These are phyloP conservation scores for Drosophila pseudotalamancana DNA, from an alignment of 2,888 invertebrate genomes.

Conservation along the genomic window DNA sequence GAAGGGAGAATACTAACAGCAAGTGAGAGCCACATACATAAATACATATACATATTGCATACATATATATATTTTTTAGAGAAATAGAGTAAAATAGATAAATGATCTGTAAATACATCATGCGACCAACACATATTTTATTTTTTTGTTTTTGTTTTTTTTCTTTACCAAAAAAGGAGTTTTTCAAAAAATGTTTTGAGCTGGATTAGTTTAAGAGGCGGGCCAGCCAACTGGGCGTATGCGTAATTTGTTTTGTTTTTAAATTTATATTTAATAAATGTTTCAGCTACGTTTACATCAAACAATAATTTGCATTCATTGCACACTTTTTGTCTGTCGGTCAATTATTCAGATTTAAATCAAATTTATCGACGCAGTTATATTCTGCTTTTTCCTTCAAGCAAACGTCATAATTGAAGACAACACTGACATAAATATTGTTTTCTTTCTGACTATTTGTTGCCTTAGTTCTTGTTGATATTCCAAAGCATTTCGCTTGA, in stretches of 20 bases:
- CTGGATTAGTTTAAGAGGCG: constrained; percentile 29
- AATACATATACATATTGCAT: constrained; percentile 10
- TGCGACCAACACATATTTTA: constrained; percentile 57
- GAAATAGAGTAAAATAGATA: constrained; percentile 42
- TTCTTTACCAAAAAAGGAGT: not conserved
- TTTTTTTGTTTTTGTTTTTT: constrained; percentile 2
- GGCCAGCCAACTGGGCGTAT: constrained; percentile 41
- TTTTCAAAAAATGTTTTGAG: constrained; percentile 13
- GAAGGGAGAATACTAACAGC: constrained; percentile 30
- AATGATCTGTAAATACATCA: constrained; percentile 55
- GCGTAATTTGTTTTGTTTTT: constrained; percentile 27
- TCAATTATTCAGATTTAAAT: constrained; percentile 7
- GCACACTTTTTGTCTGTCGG: constrained; percentile 1
- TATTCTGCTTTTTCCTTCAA: constrained; percentile 1
- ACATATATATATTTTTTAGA: constrained; percentile 12
- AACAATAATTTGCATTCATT: constrained; percentile 10
- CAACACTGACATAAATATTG: constrained; percentile 6
- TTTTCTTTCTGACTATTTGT: constrained; percentile 6
- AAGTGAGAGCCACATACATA: constrained; percentile 39
- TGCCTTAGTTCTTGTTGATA: constrained; percentile 7
- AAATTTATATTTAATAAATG: constrained; percentile 5
- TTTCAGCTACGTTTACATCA: constrained; percentile 5
- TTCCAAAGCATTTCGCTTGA: constrained; percentile 10
- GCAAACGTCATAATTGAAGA: constrained; percentile 16
- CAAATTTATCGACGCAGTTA: constrained; percentile 16